These are phyloP conservation scores for Patiria miniata DNA, from an alignment of 35 echinoderm and acorn worm genomes.

Conservation along the genomic window DNA sequence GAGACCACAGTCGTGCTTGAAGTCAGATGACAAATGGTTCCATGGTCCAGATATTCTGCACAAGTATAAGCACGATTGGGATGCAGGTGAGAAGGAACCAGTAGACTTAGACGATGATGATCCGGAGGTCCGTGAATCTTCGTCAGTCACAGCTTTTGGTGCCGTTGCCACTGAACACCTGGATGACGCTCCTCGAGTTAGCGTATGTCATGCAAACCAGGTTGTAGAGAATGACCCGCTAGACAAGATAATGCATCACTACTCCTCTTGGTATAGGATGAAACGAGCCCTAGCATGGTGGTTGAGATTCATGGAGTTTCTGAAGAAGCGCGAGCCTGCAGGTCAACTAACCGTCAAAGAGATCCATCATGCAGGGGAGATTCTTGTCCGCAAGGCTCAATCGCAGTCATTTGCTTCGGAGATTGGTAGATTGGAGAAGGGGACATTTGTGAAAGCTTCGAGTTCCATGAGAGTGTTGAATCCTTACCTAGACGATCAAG, in stretches of 20 bases:
- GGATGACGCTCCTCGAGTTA: neutral
- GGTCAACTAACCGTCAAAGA: neutral
- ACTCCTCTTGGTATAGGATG: neutral
- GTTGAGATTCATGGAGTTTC: neutral
- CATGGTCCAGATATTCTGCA: no score
- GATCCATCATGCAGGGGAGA: no score
- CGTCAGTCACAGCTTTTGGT: neutral
- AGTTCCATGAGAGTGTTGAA: neutral
- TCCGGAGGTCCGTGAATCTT: neutral
- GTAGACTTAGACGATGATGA: neutral
- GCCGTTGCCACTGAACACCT: no score
- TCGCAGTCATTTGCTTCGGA: no score
- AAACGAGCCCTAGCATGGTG: no score
- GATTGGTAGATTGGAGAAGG: neutral
- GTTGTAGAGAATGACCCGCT: neutral
- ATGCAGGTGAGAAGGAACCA: neutral
- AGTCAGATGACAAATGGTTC: no score
- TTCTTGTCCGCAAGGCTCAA: no score
- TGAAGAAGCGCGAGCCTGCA: neutral
- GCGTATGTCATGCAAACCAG: neutral
- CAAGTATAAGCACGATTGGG: no score
- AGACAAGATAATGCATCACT: neutral
- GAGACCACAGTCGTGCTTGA: no score
- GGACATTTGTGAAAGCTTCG: neutral
- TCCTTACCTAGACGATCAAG: neutral